Conservation (phyloP, 2,888 invertebrate species). For the Oegoconia quadripuncta region DNA sequence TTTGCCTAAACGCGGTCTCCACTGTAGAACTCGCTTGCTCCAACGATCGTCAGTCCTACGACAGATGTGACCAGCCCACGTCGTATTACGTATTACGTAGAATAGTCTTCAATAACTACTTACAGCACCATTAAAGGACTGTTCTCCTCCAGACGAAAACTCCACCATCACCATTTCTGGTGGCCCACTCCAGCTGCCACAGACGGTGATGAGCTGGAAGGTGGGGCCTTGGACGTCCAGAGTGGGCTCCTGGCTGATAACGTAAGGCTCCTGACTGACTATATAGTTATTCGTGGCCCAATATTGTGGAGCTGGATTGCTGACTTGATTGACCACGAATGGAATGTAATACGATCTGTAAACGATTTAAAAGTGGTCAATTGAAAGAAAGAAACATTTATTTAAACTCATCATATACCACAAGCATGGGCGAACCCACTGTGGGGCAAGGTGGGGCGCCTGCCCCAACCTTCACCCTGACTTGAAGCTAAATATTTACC, state of each 20-base stretch:
- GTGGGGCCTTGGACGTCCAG: slow-evolving; percentile 55
- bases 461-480: too few species aligned
- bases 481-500: too few species aligned
- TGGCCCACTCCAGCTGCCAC: slow-evolving; percentile 82
- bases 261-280: slow-evolving; percentile 81
- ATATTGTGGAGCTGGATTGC: slow-evolving; percentile 75
- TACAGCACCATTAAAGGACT: slow-evolving; percentile 80
- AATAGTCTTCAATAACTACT: too few species aligned
- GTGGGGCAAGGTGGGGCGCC: too few species aligned
- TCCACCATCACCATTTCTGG: slow-evolving; percentile 76
- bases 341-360: slow-evolving; percentile 81
- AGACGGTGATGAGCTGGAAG: slow-evolving; percentile 78
- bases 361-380: slow-evolving; percentile 18
- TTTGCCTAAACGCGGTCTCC: too few species aligned
- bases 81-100: too few species aligned
- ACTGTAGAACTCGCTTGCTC: too few species aligned
- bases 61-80: too few species aligned
- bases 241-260: slow-evolving; percentile 78
- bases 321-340: slow-evolving; percentile 81
- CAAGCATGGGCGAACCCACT: too few species aligned
- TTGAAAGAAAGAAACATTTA: not conserved
- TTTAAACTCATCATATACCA: too few species aligned
- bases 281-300: slow-evolving; percentile 87
- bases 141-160: slow-evolving; percentile 59
- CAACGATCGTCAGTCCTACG: too few species aligned